Evolutionary conservation across 2,797 vertebrate species (phyloP).

Genomic region (Acanthornis magna): DNA sequence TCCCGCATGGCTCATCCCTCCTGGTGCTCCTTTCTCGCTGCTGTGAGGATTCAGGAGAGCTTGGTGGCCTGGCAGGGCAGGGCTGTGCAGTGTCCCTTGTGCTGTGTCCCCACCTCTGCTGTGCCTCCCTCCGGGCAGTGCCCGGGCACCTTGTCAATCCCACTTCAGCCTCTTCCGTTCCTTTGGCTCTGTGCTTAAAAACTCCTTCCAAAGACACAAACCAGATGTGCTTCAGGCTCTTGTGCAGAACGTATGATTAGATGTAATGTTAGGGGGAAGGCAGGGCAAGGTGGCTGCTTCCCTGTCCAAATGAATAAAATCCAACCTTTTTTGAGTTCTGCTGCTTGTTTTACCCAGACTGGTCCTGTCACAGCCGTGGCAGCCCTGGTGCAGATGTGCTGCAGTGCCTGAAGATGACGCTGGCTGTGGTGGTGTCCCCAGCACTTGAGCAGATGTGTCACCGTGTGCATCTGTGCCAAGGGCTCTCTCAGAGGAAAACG

Average conservation of each 20-base stretch:
- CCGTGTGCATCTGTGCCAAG: neutral
- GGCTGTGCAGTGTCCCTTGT: too few relatives aligned
- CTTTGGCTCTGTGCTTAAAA: neutral
- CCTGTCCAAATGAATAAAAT: neutral
- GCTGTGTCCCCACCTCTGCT: too few relatives aligned
- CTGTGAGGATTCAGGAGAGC: neutral
- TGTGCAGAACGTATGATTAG: neutral
- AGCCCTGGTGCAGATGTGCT: neutral
- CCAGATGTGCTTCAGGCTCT: neutral
- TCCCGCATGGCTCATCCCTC: neutral
- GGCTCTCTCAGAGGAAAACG: neutral
- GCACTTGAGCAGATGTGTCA: neutral
- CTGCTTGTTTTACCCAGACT: neutral
- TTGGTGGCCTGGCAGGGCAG: neutral
- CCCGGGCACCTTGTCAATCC: neutral
- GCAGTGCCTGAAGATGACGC: neutral
- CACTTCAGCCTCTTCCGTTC: too few relatives aligned
- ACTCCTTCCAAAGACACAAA: neutral
- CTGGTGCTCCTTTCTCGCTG: accelerated
- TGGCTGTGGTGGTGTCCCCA: neutral
- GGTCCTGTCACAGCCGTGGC: accelerated
- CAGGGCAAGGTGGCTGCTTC: accelerated
- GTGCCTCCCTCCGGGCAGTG: too few relatives aligned
- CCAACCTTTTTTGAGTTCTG: neutral
- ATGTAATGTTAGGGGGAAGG: neutral